Percentiles rank a stretch among this genome's conserved stretches.
Conservation (phyloP, 1,140 invertebrate species). For the Phenacoccus solenopsis region DNA sequence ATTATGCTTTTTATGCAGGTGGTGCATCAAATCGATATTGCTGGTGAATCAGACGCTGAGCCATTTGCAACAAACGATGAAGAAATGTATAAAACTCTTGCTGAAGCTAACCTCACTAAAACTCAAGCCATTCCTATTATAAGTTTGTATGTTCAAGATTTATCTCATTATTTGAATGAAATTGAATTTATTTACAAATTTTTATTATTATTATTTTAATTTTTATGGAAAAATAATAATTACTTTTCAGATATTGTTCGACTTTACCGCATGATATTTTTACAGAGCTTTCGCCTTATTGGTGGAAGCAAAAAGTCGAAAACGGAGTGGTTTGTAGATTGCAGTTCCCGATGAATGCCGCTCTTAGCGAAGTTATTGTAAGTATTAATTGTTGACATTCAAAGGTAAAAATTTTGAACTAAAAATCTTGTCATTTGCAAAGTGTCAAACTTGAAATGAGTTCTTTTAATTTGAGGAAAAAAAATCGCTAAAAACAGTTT, state of each 20-base stretch:
- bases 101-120: not conserved
- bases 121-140: not conserved
- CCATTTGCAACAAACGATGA: not conserved
- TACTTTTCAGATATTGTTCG: constrained; percentile 56
- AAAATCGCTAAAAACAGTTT: constrained; percentile 14
- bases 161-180: too few relatives aligned
- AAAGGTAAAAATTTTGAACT: too few relatives aligned
- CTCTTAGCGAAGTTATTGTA: constrained; percentile 21
- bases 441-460: too few relatives aligned
- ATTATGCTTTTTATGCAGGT: not conserved
- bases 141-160: not conserved
- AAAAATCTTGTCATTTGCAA: too few relatives aligned
- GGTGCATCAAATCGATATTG: not conserved
- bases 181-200: constrained; percentile 10
- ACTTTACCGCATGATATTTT: constrained; percentile 28
- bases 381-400: too few relatives aligned
- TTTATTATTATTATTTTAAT: not conserved
- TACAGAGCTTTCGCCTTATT: constrained; percentile 20
- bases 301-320: constrained; percentile 19
- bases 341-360: constrained; percentile 23
- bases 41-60: not conserved
- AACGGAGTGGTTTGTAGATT: constrained; percentile 18
- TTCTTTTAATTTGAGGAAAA: too few relatives aligned
- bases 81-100: not conserved
- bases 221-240: too few relatives aligned